phyloP scores from a whole-genome alignment of 2,113 vertebrate genomes.

The Panthera leo region DNA sequence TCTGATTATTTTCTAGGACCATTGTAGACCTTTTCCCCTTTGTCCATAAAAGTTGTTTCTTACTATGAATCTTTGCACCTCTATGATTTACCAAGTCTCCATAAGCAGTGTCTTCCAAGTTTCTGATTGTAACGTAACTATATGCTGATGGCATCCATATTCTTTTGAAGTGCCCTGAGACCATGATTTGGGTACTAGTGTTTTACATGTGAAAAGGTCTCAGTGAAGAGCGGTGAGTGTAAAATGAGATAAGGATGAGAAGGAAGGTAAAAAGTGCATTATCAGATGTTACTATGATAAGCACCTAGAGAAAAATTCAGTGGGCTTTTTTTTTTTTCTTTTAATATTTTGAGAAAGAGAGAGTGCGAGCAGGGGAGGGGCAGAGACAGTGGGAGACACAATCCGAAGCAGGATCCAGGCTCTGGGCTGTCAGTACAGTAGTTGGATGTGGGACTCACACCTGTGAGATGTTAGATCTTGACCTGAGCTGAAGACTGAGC shows the following conservation, averaged over 20 bases:
- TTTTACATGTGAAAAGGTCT: background rate
- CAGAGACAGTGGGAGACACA: no score
- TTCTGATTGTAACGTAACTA: background rate
- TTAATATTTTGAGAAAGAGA: no score
- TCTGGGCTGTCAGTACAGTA: no score
- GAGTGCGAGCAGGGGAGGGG: no score
- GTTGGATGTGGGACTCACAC: no score
- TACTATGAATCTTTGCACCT: background rate
- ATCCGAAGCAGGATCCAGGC: no score
- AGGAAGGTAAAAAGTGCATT: background rate
- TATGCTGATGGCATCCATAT: background rate
- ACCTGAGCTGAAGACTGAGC: no score
- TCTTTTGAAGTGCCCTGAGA: background rate
- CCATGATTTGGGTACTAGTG: background rate
- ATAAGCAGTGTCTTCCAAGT: background rate
- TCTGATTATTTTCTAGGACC: background rate
- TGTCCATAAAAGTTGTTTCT: background rate
- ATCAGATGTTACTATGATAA: background rate
- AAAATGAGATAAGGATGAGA: background rate
- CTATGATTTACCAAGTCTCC: background rate
- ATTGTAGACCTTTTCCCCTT: background rate
- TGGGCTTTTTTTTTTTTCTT: no score
- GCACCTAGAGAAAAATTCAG: background rate
- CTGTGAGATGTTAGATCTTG: no score
- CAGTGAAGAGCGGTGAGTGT: background rate